Base-by-base conservation (phyloP, 2,113 vertebrate genomes). In the Hippocampus mohnikei region DNA sequence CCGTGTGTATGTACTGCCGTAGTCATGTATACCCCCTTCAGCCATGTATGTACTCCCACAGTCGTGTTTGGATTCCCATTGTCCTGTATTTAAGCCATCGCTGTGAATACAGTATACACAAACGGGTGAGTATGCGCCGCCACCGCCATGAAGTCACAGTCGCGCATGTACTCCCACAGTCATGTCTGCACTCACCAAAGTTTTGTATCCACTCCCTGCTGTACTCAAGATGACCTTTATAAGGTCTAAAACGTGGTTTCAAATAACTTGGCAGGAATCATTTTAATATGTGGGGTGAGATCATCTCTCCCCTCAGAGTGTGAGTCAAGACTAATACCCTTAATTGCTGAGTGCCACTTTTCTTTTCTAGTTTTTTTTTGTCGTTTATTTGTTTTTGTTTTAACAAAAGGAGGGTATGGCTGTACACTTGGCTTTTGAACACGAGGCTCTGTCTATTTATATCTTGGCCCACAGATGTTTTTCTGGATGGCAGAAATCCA, bases 341-440 rank as follows among this genome's bases (percentile, higher is more conserved):
- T 85, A 88, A 77, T 66, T 85, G 89, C 89, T 89, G 86, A 90
- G 81, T 42, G 73, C 63, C 66, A 68, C 53, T 52, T 20, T 59
- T 59, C 29, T 29, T 61, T 61, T 13, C 8, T 9, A 8, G 7
- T 13, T 59, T 59, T 16, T 61, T 61, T 25, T 52, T 21, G 6
- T 52, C 8, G 18, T 52, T 25, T 18, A 16, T 59, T 59, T 29
- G 20, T 61, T 25, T 33, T 18, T 29, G 23, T 83, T 55, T 77
- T 66, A 40, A 53, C 41, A 70, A 78, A 76, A 75, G 78, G 70
- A 78, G 61, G 60, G 46, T 77, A 82, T 40, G 69, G 70, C 63
- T 77, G 70, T 42, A 71, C 83, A 85, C 59, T 87, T 84, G 81
- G 80, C 82, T 82, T 61, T 61, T 85, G 78, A 82, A 73, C 64